Evolutionary conservation across 1,140 invertebrate species (phyloP), one percentile per base, ranked within the genome.

Genomic region (Brachionus rotundiformis): DNA sequence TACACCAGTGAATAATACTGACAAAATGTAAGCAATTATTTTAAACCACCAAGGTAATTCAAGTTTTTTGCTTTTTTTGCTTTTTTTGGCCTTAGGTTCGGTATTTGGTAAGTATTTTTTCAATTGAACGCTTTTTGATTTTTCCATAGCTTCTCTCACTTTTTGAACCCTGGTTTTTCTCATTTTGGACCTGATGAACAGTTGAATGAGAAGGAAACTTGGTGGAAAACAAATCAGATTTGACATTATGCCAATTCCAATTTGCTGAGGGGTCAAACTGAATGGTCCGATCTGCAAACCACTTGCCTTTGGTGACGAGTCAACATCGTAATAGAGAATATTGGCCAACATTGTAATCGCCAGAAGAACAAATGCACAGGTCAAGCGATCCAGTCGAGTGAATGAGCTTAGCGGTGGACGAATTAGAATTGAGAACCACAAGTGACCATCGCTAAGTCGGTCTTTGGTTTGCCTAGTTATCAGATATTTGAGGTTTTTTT

Each of bases 11-110:
- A 87, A 84, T 3, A 87, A 11, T 71, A 88, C 84, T 6, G 89
- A 85, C 6, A 91, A 49, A 7, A 89, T 82, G 90, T 90, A 91
- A 5, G 86, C 90, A 39, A 91, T 84, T 81, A 88, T 87, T 11
- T 84, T 83, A 83, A 86, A 89, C 85, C 87, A 90, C 89, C 88
- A 90, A 1, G 90, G 90, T n/a, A 90, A 85, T 13, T 84, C 73
- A 59, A 87, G 85, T 44, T 33, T 41, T 44, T 65, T 71, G n/a
- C 61, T 81, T 47, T 41, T 47, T 68, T 39, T 81, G n/a, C 6
- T 31, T 54, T 25, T 19, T 0, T 68, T 36, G n/a, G 3, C 54
- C 7, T 36, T 33, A 13, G 23, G n/a, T 8, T 31, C 2, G 10
- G 7, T 54, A n/a, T 31, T 54, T 1, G 13, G 8, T 4, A n/a